phyloP scores from a whole-genome alignment of 2,888 invertebrate species.

The Latrodectus hesperus region DNA sequence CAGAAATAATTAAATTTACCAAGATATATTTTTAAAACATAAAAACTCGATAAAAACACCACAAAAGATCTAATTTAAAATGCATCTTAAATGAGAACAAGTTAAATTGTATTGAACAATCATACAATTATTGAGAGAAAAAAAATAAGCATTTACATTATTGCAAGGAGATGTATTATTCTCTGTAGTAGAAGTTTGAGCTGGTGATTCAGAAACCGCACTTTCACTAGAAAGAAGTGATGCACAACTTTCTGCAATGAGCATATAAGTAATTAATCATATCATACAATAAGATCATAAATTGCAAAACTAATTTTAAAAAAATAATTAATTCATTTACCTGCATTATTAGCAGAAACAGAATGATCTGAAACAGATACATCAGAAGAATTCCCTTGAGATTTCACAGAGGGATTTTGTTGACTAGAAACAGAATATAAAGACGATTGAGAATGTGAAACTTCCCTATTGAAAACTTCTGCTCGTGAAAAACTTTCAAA shows the following conservation, averaged over 20 bases:
- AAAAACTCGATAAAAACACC: too few relatives aligned
- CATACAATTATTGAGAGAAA: too few relatives aligned
- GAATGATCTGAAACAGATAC: slow-evolving; percentile 51
- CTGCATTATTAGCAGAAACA: slow-evolving; percentile 55
- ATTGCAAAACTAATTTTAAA: background rate
- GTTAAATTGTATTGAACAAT: too few relatives aligned
- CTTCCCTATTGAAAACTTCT: slow-evolving; percentile 34
- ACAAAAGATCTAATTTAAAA: too few relatives aligned
- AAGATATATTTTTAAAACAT: too few relatives aligned
- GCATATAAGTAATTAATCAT: background rate
- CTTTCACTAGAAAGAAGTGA: slow-evolving; percentile 60
- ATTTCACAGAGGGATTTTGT: slow-evolving; percentile 44
- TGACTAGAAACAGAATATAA: slow-evolving; percentile 62
- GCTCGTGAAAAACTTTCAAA: slow-evolving; percentile 22
- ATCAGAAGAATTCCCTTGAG: slow-evolving; percentile 48
- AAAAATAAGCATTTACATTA: too few relatives aligned
- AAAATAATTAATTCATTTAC: slow-evolving; percentile 12
- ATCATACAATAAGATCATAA: background rate
- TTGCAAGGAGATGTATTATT: slow-evolving; percentile 17
- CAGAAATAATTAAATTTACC: too few relatives aligned
- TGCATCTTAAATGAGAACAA: too few relatives aligned
- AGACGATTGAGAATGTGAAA: slow-evolving; percentile 47
- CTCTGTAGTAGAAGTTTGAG: slow-evolving; percentile 15
- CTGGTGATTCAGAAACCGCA: slow-evolving; percentile 32
- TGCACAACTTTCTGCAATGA: slow-evolving; percentile 36